phyloP scores from a whole-genome alignment of 1,140 invertebrate species.

The Brachionus plicatilis region DNA sequence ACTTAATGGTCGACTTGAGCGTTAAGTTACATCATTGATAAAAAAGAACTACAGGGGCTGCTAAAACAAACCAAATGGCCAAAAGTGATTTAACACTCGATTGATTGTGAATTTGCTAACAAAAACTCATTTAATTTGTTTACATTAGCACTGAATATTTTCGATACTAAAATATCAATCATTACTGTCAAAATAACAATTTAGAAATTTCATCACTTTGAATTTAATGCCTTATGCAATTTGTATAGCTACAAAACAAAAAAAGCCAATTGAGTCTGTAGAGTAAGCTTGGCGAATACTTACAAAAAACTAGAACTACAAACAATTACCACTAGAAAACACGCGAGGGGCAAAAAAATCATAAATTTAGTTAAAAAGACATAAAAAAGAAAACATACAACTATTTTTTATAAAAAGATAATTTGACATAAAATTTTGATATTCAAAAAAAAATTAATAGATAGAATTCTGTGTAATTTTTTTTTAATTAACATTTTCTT shows the following conservation, averaged over 20 bases:
- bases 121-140: not conserved
- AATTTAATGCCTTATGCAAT: not conserved
- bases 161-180: not conserved
- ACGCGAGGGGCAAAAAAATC: no score
- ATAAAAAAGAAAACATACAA: no score
- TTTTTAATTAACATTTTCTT: no score
- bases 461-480: no score
- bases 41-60: not conserved
- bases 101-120: not conserved
- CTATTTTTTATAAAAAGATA: no score
- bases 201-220: not conserved
- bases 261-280: not conserved
- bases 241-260: not conserved
- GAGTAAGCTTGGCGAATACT: not conserved
- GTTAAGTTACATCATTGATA: not conserved
- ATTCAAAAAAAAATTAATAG: no score
- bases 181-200: not conserved
- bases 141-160: constrained; percentile 11
- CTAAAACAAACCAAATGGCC: not conserved
- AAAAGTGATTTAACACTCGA: constrained; percentile 8
- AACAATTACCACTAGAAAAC: not conserved
- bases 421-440: no score
- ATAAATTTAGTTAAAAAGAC: no score
- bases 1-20: not conserved
- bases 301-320: constrained; percentile 10